Evolutionary conservation across 2,888 invertebrate species (phyloP).

Genomic region (Itoplectis maculator): DNA sequence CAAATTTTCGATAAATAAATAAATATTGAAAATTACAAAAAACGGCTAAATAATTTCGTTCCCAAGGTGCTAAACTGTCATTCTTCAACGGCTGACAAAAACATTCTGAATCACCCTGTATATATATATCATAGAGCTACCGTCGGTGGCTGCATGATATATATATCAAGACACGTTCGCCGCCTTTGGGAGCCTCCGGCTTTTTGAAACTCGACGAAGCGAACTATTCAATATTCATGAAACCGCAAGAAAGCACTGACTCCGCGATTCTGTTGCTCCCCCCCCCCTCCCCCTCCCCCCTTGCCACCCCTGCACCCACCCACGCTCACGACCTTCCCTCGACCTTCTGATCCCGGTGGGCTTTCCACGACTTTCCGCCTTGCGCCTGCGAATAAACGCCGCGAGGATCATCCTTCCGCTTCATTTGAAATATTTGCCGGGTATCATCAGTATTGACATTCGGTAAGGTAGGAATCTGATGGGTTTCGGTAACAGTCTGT

Average conservation of each 20-base stretch:
- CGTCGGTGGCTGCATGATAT: too few relatives aligned
- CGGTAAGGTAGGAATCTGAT: too few relatives aligned
- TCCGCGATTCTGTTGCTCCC: constrained; percentile 65
- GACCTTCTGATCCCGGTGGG: constrained; percentile 36
- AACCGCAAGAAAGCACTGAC: constrained; percentile 69
- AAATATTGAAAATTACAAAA: too few relatives aligned
- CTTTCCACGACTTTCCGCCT: constrained; percentile 32
- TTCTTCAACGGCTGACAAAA: too few relatives aligned
- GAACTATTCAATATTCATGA: constrained; percentile 72
- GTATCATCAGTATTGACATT: too few relatives aligned
- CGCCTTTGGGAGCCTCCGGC: constrained; percentile 28
- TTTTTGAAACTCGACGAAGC: constrained; percentile 65
- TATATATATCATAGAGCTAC: constrained; percentile 5
- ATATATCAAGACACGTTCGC: constrained; percentile 6
- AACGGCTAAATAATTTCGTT: too few relatives aligned
- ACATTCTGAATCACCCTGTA: too few relatives aligned
- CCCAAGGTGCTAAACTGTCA: too few relatives aligned
- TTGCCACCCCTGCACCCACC: too few relatives aligned
- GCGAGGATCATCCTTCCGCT: constrained; percentile 19
- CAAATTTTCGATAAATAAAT: too few relatives aligned
- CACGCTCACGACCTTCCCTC: too few relatives aligned
- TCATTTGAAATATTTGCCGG: constrained; percentile 33
- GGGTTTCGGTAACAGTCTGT: too few relatives aligned
- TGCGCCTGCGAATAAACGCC: constrained; percentile 2
- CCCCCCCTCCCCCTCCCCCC: constrained; percentile 24